Conservation (phyloP, 2,113 vertebrate genomes). For the Python bivittatus region DNA sequence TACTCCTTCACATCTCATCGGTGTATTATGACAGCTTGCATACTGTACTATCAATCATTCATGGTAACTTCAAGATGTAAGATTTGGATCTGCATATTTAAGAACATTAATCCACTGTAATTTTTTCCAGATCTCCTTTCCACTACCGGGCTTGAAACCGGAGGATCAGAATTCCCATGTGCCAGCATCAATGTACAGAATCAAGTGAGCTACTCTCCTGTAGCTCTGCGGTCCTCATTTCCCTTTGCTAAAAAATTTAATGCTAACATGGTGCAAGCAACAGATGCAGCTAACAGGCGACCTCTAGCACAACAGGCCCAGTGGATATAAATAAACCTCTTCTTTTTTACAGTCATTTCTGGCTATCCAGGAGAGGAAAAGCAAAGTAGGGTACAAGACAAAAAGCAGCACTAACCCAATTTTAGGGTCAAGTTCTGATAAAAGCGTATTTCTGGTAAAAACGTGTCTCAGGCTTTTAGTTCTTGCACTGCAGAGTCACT, state of each 20-base stretch:
- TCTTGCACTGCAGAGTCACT: background rate
- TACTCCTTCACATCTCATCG: background rate
- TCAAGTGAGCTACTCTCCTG: constrained; percentile 8
- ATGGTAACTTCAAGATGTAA: background rate
- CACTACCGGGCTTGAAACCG: constrained; percentile 27
- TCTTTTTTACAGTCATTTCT: constrained; percentile 27
- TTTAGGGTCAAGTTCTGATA: background rate
- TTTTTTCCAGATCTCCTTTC: background rate
- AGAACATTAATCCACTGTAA: background rate
- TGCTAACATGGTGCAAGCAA: constrained; percentile 29
- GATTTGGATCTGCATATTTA: background rate
- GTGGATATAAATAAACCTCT: constrained; percentile 32
- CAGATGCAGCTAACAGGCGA: constrained; percentile 13
- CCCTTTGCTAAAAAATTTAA: constrained; percentile 19
- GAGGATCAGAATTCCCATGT: background rate
- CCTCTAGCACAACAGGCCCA: constrained; percentile 40
- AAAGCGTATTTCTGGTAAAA: background rate
- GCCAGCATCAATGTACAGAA: constrained; percentile 3
- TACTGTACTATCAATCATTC: constrained; percentile 11
- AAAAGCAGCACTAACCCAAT: constrained; percentile 2
- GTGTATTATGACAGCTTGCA: background rate
- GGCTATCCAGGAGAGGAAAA: constrained; percentile 32
- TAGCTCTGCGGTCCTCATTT: constrained; percentile 24
- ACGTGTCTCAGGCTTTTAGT: background rate
- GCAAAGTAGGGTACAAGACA: constrained; percentile 22